Percentiles rank a stretch among this genome's conserved stretches.
phyloP scores from a whole-genome alignment of 2,888 invertebrate species.

The Ypsolopha scabrella region DNA sequence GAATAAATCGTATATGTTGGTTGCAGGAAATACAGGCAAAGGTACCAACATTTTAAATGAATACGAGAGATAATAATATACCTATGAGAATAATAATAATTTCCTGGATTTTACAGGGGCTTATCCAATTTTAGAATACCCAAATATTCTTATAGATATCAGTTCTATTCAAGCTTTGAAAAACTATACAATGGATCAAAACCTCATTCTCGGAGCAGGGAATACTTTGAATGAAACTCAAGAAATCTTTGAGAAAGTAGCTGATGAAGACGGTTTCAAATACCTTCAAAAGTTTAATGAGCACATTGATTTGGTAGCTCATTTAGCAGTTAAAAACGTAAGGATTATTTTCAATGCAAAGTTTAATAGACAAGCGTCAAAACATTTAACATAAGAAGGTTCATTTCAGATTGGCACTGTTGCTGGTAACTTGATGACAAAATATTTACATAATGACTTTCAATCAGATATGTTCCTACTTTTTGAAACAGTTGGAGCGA shows the following conservation, averaged over 20 bases:
- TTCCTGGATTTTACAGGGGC: constrained; percentile 17
- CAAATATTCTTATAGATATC: constrained; percentile 73
- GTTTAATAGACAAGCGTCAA: not conserved
- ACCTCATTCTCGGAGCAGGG: constrained; percentile 72
- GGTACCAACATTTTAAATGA: constrained; percentile 39
- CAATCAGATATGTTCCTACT: no score
- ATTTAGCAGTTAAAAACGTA: constrained; percentile 80
- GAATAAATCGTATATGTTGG: constrained; percentile 68
- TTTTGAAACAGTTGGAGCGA: no score
- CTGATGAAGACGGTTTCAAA: constrained; percentile 53
- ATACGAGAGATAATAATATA: not conserved
- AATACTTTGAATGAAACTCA: constrained; percentile 68
- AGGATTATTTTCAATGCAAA: constrained; percentile 21
- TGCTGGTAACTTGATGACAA: constrained; percentile 77
- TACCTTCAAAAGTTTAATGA: constrained; percentile 72
- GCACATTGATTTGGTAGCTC: constrained; percentile 79
- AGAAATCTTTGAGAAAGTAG: constrained; percentile 47
- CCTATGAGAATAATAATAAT: not conserved
- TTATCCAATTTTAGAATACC: constrained; percentile 17
- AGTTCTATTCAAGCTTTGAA: constrained; percentile 69
- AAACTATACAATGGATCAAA: constrained; percentile 38
- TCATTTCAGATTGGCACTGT: constrained; percentile 67
- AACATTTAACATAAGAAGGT: not conserved
- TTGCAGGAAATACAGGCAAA: constrained; percentile 80
- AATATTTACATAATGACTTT: constrained; percentile 37